These are phyloP conservation scores for Ophion obscuratus DNA, from an alignment of 2,888 invertebrate species.

Conservation along the genomic window DNA sequence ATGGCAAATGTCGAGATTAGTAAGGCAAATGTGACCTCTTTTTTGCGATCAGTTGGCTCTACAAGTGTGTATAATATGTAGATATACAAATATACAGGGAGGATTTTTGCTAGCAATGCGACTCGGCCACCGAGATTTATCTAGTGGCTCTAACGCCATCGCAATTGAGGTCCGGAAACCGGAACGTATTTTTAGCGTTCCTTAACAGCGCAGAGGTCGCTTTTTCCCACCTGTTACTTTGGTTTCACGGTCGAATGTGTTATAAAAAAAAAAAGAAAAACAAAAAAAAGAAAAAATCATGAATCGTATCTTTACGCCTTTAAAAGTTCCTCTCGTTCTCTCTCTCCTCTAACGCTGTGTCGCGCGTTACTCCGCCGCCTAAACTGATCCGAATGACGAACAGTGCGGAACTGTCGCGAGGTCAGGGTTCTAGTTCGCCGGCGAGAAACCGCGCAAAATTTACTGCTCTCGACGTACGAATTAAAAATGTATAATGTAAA, in stretches of 20 bases:
- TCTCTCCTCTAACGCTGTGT: too few species aligned
- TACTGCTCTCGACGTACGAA: background rate
- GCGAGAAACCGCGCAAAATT: conserved; percentile 8
- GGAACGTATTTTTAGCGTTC: conserved; percentile 38
- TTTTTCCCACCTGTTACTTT: conserved; percentile 56
- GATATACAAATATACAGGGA: background rate
- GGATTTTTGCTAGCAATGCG: background rate
- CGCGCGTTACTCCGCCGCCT: background rate
- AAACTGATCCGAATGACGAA: conserved; percentile 56
- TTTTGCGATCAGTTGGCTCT: background rate
- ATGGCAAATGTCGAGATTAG: too few species aligned
- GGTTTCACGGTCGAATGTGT: conserved; percentile 44
- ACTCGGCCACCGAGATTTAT: conserved; percentile 17
- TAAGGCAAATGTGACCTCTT: background rate
- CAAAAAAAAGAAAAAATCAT: conserved; percentile 28
- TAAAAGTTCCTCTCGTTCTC: conserved; percentile 12
- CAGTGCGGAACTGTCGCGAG: conserved; percentile 59
- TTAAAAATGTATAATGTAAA: background rate
- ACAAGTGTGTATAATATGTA: background rate
- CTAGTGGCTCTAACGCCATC: background rate
- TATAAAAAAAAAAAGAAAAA: conserved; percentile 13
- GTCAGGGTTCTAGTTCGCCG: conserved; percentile 32
- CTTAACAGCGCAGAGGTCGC: conserved; percentile 37
- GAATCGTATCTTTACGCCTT: background rate
- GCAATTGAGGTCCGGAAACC: conserved; percentile 46